Conservation (phyloP, 1,140 invertebrate species). For the Drosophila yakuba region DNA sequence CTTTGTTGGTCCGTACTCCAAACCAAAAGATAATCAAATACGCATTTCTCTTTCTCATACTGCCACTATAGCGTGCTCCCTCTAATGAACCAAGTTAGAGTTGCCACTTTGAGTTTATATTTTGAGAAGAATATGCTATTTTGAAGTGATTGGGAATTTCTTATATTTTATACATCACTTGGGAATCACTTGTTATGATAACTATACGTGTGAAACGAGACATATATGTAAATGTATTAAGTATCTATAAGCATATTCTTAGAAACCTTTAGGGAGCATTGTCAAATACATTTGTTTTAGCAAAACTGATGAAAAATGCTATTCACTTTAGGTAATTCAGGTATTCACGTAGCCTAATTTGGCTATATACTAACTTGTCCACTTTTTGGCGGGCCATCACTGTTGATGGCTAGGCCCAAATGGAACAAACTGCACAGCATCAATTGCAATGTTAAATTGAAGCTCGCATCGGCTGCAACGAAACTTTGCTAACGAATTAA, state of each 20-base stretch:
- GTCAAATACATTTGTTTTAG: no score
- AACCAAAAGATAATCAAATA: slow-evolving; percentile 49
- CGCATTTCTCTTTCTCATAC: slow-evolving; percentile 33
- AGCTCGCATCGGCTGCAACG: slow-evolving; percentile 19
- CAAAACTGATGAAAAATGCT: no score
- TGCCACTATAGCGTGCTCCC: slow-evolving; percentile 2
- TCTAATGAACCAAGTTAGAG: slow-evolving; percentile 32
- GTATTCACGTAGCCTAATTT: not conserved
- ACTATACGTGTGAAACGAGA: no score
- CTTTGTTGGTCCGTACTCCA: slow-evolving; percentile 38
- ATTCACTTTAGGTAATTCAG: not conserved
- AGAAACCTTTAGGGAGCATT: no score
- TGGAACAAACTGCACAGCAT: slow-evolving; percentile 31
- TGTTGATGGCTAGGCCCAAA: slow-evolving; percentile 20
- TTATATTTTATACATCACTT: no score
- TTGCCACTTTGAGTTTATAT: not conserved
- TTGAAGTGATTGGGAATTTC: no score
- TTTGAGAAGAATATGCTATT: not conserved
- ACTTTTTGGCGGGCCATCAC: not conserved
- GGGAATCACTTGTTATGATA: no score
- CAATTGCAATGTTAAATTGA: slow-evolving; percentile 48
- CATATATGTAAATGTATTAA: no score
- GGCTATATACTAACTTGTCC: not conserved
- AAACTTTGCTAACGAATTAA: slow-evolving; percentile 50
- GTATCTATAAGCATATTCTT: no score